phyloP scores from a whole-genome alignment of 2,113 vertebrate species.

The Heliornis fulica region DNA sequence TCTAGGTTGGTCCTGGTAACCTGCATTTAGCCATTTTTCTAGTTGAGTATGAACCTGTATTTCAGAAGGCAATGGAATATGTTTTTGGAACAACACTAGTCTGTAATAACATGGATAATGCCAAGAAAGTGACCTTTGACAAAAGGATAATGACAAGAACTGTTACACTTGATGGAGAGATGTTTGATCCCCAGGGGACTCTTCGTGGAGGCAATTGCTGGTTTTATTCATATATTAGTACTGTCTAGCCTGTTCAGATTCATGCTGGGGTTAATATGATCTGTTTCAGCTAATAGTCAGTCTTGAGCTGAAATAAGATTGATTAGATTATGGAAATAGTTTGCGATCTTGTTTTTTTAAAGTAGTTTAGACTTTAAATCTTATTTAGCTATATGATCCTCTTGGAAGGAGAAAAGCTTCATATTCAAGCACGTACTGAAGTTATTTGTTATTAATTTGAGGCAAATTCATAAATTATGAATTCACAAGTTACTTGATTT shows the following conservation, averaged over 20 bases:
- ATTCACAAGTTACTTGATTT: background rate
- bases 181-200: conserved; percentile 93
- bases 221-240: background rate
- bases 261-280: background rate
- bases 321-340: background rate
- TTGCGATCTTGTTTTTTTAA: background rate
- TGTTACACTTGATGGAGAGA: conserved; percentile 91
- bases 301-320: background rate
- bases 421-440: background rate
- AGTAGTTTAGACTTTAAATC: background rate
- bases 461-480: background rate
- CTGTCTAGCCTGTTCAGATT: background rate
- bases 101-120: conserved; percentile 87
- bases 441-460: background rate
- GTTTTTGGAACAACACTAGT: conserved; percentile 91
- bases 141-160: conserved; percentile 87
- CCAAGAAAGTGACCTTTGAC: conserved; percentile 92
- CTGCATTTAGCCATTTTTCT: conserved; percentile 85
- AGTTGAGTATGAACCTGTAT: conserved; percentile 83
- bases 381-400: background rate
- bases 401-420: background rate
- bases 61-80: conserved; percentile 96
- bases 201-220: conserved; percentile 86
- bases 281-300: background rate
- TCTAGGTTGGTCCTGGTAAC: conserved; percentile 81